Evolutionary conservation across 2,888 invertebrate genomes (phyloP).

Genomic region (Conchocele bisecta): DNA sequence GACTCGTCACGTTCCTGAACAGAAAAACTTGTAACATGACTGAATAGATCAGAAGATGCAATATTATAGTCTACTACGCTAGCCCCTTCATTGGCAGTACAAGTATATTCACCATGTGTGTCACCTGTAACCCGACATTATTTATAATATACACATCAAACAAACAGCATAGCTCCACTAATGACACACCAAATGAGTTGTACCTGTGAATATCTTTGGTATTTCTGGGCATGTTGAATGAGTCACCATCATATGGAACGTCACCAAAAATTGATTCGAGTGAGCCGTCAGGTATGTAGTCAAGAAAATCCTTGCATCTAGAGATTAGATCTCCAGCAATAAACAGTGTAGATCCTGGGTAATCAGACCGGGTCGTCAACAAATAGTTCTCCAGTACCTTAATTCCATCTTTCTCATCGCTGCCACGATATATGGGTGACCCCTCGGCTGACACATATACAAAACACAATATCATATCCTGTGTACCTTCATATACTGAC

Average conservation of each 20-base stretch:
- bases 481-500: too few species aligned
- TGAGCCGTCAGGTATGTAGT: not conserved
- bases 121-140: not conserved
- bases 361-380: too few species aligned
- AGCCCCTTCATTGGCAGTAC: not conserved
- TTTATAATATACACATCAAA: not conserved
- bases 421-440: too few species aligned
- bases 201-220: not conserved
- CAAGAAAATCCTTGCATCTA: not conserved
- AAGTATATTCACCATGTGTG: not conserved
- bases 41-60: not conserved
- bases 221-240: not conserved
- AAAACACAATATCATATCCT: too few species aligned
- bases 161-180: not conserved
- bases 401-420: too few species aligned
- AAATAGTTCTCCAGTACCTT: too few species aligned
- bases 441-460: too few species aligned
- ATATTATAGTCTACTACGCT: slow-evolving; percentile 2
- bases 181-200: not conserved
- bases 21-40: not conserved
- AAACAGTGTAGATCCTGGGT: too few species aligned
- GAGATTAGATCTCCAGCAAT: too few species aligned
- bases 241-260: not conserved
- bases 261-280: not conserved
- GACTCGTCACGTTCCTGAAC: slow-evolving; percentile 1